Conservation (phyloP, 2,888 invertebrate species). For the Harpagoxenus sublaevis region DNA sequence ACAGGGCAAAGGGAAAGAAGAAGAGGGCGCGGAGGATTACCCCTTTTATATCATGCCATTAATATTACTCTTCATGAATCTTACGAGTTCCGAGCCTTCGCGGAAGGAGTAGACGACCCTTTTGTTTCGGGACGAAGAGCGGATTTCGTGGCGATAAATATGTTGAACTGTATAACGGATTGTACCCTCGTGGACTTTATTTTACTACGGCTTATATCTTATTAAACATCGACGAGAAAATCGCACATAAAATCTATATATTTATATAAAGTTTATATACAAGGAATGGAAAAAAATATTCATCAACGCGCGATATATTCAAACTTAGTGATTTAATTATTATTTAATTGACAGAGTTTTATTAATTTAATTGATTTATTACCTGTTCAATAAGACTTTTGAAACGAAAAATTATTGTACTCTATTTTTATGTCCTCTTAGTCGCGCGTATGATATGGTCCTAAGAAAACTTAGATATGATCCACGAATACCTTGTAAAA, state of each 20-base stretch:
- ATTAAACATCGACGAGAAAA: neutral
- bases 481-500: neutral
- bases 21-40: conserved; percentile 68
- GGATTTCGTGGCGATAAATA: conserved; percentile 31
- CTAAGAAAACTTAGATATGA: neutral
- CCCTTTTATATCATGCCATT: conserved; percentile 77
- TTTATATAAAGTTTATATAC: neutral
- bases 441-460: neutral
- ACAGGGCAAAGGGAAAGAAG: conserved; percentile 36
- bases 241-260: neutral
- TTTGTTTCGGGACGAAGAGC: conserved; percentile 27
- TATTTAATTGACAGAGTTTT: neutral
- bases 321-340: neutral
- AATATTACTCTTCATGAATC: conserved; percentile 80
- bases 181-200: neutral
- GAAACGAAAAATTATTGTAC: neutral
- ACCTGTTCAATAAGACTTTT: neutral
- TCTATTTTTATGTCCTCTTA: neutral
- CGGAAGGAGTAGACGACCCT: conserved; percentile 18
- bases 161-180: conserved; percentile 13
- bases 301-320: neutral
- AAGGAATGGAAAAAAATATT: neutral
- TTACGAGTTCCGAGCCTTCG: conserved; percentile 38
- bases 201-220: conserved; percentile 17
- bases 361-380: conserved; percentile 21